phyloP scores from a whole-genome alignment of 2,797 vertebrate species.

The Philypnodon macrostomus region DNA sequence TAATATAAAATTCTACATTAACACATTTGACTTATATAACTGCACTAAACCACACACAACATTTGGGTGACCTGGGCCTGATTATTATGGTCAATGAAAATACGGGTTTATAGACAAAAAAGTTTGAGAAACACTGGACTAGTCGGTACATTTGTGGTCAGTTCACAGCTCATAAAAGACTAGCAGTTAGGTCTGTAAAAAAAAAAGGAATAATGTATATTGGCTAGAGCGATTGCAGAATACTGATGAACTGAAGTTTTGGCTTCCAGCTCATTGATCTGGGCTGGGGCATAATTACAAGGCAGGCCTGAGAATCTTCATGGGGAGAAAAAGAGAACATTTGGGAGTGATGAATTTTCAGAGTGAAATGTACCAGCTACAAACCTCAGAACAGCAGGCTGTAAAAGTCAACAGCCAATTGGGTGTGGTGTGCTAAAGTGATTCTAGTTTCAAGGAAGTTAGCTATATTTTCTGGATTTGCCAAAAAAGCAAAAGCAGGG shows the following conservation, averaged over 20 bases:
- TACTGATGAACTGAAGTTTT: slow-evolving; percentile 45
- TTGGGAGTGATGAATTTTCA: slow-evolving; percentile 34
- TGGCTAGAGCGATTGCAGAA: slow-evolving; percentile 59
- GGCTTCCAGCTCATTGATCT: slow-evolving; percentile 68
- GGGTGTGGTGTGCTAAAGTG: slow-evolving; percentile 41
- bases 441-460: neutral
- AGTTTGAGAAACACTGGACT: too few species aligned
- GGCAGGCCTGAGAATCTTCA: slow-evolving; percentile 54
- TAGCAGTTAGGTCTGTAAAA: slow-evolving; percentile 64
- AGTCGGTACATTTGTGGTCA: slow-evolving; percentile 77
- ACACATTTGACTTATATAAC: too few species aligned
- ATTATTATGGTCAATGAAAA: too few species aligned
- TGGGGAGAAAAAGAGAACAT: slow-evolving; percentile 53
- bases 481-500: too few species aligned
- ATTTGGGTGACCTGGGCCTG: too few species aligned
- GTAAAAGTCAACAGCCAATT: slow-evolving; percentile 47
- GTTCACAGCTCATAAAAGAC: slow-evolving; percentile 81
- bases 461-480: neutral
- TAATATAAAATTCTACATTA: too few species aligned
- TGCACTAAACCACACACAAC: too few species aligned
- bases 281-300: slow-evolving; percentile 63
- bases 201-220: slow-evolving; percentile 67
- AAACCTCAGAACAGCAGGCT: slow-evolving; percentile 57
- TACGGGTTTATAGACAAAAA: too few species aligned
- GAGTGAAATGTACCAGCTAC: slow-evolving; percentile 41